Evolutionary conservation across 37 sponge, comb jelly and placozoan genomes (phyloP), one percentile per base, ranked within the genome.

Genomic region (Hormiphora californensis): DNA sequence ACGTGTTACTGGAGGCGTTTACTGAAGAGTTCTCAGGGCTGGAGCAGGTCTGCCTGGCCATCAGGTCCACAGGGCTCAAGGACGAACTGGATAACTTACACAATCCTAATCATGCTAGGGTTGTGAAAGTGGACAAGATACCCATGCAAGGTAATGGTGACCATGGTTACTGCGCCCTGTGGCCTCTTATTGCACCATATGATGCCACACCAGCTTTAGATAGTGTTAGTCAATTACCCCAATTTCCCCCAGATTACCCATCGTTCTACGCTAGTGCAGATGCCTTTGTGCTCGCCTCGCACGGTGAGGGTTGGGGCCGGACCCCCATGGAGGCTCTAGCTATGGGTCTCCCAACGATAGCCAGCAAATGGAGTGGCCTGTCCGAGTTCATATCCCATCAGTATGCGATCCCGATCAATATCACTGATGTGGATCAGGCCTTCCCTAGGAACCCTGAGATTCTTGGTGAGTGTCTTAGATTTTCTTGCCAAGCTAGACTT

Each of bases 191-290:
- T n/a, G n/a, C 53, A 9, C 53, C 53, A 17, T 17, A 49, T 49
- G 53, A 49, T 17, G 53, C 9, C 15, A 9, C 53, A 49, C 53
- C 9, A 49, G 9, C 53, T 15, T 49, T 17, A 49, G 12, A 9
- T 17, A 15, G 15, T 49, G 12, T 49, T 49, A 17, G 53, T 17
- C 9, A 49, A 49, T 49, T 49, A 57, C 5, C 59, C 11, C 19
- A 4, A 5, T 3, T 57, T 12, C 21, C 39, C 43, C 27, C 81
- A 73, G 81, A 73, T 21, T 73, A 73, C 81, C 81, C 81, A 1
- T 73, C 81, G 9, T 73, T 36, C 46, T 73, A 73, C 46, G 81
- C 81, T 23, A 73, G 81, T 73, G 81, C 81, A 23, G 81, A 73
- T 28, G 81, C 81, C 19, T 73, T 73, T 21, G 81, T 73, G 28